These are phyloP conservation scores for Gavialis gangeticus DNA, from an alignment of 2,113 vertebrate species.

Conservation along the genomic window DNA sequence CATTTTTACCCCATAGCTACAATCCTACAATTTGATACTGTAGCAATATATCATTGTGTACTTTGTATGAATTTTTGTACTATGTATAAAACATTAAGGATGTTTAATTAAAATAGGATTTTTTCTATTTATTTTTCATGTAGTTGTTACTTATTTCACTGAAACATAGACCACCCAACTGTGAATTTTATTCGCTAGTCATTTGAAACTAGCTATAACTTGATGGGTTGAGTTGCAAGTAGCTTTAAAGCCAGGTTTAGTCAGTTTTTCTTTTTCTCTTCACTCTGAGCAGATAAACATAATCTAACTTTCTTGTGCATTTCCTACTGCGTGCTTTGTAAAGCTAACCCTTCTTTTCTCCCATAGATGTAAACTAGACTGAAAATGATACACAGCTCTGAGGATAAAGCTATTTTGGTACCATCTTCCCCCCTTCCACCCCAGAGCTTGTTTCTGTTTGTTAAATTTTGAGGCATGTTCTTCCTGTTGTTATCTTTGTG, in stretches of 20 bases:
- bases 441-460: not conserved
- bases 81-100: not conserved
- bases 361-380: not conserved
- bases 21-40: not conserved
- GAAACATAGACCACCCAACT: not conserved
- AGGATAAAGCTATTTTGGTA: not conserved
- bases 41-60: not conserved
- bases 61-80: not conserved
- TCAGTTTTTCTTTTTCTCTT: slow-evolving; percentile 1
- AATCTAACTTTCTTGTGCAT: not conserved
- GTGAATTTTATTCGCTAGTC: not conserved
- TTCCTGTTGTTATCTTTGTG: not conserved
- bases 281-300: not conserved
- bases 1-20: not conserved
- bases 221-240: not conserved
- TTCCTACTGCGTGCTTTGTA: not conserved
- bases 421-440: not conserved
- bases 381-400: not conserved
- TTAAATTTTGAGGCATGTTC: not conserved
- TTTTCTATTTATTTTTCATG: not conserved
- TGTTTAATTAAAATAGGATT: not conserved
- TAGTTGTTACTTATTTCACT: not conserved
- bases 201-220: not conserved
- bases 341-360: slow-evolving; percentile 11
- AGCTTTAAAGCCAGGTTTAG: not conserved